Evolutionary conservation across 2,113 vertebrate species (phyloP).

Genomic region (Esox niger): DNA sequence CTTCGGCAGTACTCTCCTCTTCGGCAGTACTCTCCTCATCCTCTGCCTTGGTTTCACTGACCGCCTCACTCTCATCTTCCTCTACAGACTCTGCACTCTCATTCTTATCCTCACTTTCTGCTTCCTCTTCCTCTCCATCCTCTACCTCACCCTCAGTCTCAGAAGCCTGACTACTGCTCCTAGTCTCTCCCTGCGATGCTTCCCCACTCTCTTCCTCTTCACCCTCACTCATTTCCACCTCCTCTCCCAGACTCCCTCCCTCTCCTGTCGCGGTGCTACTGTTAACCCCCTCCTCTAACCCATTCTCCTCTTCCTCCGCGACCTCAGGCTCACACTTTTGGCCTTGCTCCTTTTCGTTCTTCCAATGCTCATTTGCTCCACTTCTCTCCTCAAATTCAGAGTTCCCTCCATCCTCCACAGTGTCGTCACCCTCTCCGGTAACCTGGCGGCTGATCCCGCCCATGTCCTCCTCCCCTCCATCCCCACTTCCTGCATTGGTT

Average conservation of each 20-base stretch:
- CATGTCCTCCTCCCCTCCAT: constrained; percentile 37
- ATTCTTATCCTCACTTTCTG: neutral
- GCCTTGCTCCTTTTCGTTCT: neutral
- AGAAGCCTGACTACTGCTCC: constrained; percentile 14
- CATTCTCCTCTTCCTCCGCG: neutral
- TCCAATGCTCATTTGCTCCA: constrained; percentile 6
- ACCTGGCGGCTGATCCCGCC: constrained; percentile 12
- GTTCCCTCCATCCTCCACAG: constrained; percentile 13
- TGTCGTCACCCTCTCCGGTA: constrained; percentile 25
- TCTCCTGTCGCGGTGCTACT: neutral
- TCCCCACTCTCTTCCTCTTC: constrained; percentile 21
- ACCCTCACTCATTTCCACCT: constrained; percentile 17
- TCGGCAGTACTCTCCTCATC: neutral
- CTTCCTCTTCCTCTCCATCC: constrained; percentile 22
- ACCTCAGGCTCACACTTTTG: neutral
- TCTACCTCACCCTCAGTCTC: neutral
- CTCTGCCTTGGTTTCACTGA: constrained; percentile 19
- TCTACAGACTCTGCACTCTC: constrained; percentile 4
- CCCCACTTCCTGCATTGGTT: neutral
- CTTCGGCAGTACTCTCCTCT: constrained; percentile 16
- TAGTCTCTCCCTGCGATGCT: constrained; percentile 27
- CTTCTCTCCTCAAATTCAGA: constrained; percentile 3
- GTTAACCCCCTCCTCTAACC: neutral
- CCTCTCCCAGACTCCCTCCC: constrained; percentile 15
- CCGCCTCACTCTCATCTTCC: neutral